Percentiles rank a stretch among this genome's conserved stretches.
Conservation (phyloP, 1,140 invertebrate genomes). For the Drosophila albomicans region DNA sequence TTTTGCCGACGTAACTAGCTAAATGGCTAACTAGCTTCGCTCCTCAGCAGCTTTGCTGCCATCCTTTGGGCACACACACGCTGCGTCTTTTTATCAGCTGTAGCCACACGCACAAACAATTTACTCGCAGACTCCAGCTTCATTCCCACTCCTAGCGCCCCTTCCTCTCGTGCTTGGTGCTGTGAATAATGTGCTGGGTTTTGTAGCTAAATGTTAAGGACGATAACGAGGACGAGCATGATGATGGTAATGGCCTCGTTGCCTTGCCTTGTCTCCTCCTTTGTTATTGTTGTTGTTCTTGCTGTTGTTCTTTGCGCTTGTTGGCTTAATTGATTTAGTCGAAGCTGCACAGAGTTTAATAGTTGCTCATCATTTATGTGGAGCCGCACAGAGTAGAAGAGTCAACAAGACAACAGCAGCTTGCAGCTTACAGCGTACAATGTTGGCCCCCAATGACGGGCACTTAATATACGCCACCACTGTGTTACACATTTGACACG, state of each 20-base stretch:
- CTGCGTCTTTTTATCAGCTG: conserved; percentile 53
- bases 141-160: background rate
- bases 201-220: conserved; percentile 65
- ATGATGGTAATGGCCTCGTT: conserved; percentile 77
- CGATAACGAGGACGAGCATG: conserved; percentile 53
- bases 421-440: conserved; percentile 1
- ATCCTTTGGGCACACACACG: conserved; percentile 42
- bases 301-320: conserved; percentile 49
- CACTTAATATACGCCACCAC: conserved; percentile 64
- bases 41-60: background rate
- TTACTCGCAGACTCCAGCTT: conserved; percentile 19
- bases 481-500: conserved; percentile 62
- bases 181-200: conserved; percentile 73
- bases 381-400: background rate
- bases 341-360: conserved; percentile 70
- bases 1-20: conserved; percentile 13
- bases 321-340: conserved; percentile 80
- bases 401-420: conserved; percentile 19
- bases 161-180: conserved; percentile 1
- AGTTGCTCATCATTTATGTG: conserved; percentile 70
- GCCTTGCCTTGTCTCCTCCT: conserved; percentile 47
- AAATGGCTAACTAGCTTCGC: conserved; percentile 31
- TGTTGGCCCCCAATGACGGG: conserved; percentile 4
- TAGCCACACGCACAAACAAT: conserved; percentile 62
- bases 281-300: conserved; percentile 37